A percentile compares a stretch with the other conserved stretches of the same genome.
Conservation (phyloP, 2,797 vertebrate genomes). For the Paguma larvata region DNA sequence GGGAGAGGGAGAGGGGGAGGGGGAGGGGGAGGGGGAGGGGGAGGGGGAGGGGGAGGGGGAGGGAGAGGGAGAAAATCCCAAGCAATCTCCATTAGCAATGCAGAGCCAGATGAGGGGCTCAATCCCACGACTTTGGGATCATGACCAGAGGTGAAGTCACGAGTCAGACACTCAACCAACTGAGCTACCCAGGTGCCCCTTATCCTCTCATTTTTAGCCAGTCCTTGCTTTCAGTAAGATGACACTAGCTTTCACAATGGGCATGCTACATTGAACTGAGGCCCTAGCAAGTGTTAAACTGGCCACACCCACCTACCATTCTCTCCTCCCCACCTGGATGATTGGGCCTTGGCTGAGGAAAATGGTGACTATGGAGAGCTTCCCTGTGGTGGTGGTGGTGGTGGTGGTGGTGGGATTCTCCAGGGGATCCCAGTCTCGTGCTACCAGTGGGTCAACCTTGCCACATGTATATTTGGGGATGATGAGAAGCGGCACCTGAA, state of each 20-base stretch:
- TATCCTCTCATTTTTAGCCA: background rate
- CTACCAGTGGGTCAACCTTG: background rate
- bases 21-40: too few species aligned
- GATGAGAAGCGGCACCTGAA: background rate
- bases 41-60: too few species aligned
- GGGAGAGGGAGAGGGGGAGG: too few species aligned
- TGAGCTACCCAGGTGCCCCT: too few species aligned
- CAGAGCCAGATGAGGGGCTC: too few species aligned
- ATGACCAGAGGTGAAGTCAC: too few species aligned
- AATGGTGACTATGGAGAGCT: background rate
- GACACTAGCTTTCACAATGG: background rate
- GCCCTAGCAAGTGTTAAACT: background rate
- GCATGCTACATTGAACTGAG: background rate
- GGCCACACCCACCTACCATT: background rate
- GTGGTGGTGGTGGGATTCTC: background rate
- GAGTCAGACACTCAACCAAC: too few species aligned
- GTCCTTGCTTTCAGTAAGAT: background rate
- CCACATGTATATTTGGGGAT: background rate
- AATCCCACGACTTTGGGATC: too few species aligned
- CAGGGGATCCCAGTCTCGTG: background rate
- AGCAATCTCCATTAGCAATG: too few species aligned
- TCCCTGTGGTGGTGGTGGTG: rapidly evolving
- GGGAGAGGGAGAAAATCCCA: too few species aligned
- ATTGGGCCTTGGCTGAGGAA: background rate
- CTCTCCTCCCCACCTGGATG: too few species aligned